Evolutionary conservation across 1,140 invertebrate species (phyloP).

Genomic region (Heliconius congener): DNA sequence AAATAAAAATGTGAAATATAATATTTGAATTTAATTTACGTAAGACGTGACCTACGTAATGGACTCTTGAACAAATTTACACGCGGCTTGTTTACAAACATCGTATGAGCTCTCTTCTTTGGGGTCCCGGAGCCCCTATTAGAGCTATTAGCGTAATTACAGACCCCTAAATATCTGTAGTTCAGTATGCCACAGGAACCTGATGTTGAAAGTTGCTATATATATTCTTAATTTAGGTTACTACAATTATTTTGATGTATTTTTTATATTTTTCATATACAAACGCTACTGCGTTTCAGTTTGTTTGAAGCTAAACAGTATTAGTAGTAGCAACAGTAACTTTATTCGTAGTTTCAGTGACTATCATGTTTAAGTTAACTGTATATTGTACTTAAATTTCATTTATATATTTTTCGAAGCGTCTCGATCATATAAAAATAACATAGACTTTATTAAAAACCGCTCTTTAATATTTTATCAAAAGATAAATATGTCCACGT

Average conservation of each 20-base stretch:
- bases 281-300: too few relatives aligned
- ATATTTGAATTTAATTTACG: constrained; percentile 14
- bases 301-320: too few relatives aligned
- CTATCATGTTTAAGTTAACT: too few relatives aligned
- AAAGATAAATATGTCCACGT: neutral
- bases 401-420: neutral
- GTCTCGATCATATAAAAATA: neutral
- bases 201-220: neutral
- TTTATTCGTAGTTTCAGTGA: too few relatives aligned
- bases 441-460: neutral
- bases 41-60: constrained; percentile 11
- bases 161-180: constrained; percentile 21
- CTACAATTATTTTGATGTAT: neutral
- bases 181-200: constrained; percentile 10
- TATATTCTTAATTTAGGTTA: neutral
- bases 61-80: constrained; percentile 16
- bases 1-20: constrained; percentile 15
- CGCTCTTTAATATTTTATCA: neutral
- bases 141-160: constrained; percentile 38
- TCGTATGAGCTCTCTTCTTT: constrained; percentile 12
- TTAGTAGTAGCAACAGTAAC: too few relatives aligned
- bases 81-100: constrained; percentile 26
- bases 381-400: neutral
- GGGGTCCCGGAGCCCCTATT: constrained; percentile 27
- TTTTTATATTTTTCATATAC: too few relatives aligned